These are phyloP conservation scores for Tridacna crocea DNA, from an alignment of 2,888 invertebrate species.

Conservation along the genomic window DNA sequence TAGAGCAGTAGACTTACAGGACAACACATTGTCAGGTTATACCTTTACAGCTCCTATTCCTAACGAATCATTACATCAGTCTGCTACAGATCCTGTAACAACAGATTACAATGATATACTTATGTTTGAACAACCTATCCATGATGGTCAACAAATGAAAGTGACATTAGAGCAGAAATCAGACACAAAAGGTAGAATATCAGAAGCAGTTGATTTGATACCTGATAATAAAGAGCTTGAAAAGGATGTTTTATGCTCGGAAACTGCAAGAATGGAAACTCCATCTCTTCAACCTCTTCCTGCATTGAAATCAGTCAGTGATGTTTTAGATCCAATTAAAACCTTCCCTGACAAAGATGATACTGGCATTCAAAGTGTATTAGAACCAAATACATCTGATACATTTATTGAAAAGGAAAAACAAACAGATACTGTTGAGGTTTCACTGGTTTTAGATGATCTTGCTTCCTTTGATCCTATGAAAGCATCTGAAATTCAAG, in stretches of 20 bases:
- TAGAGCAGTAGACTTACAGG: neutral
- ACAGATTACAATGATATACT: conserved; percentile 35
- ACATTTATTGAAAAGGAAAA: neutral
- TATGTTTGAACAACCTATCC: conserved; percentile 48
- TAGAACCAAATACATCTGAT: neutral
- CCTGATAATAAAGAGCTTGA: neutral
- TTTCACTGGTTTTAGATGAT: conserved; percentile 48
- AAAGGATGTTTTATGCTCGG: neutral
- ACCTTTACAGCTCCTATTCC: conserved; percentile 42
- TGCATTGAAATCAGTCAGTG: no score
- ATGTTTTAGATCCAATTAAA: no score
- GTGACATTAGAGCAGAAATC: neutral
- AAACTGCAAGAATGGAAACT: no score
- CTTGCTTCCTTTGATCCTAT: conserved; percentile 61
- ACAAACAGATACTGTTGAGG: neutral
- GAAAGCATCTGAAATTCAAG: conserved; percentile 32
- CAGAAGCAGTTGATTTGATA: neutral
- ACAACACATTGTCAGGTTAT: conserved; percentile 37
- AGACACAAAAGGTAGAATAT: neutral
- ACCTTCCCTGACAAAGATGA: no score
- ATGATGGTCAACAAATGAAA: conserved; percentile 19
- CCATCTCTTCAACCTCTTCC: no score
- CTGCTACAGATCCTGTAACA: neutral
- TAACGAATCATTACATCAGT: neutral
- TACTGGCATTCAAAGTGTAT: neutral